Evolutionary conservation across 2,888 invertebrate genomes (phyloP), one percentile per base, ranked within the genome.

Genomic region (Epirrita christyi): DNA sequence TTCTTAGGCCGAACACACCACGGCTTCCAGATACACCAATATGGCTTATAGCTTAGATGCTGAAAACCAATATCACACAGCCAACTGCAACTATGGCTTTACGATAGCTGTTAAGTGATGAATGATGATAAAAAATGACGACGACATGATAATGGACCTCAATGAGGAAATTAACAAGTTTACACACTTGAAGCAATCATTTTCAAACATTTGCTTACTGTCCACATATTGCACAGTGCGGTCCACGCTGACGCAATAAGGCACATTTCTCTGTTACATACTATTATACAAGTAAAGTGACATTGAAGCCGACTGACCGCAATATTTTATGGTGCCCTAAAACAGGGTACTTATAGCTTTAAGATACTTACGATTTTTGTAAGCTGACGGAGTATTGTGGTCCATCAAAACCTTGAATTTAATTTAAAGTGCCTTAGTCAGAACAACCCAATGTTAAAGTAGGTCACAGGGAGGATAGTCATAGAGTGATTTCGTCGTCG

Each of bases 271-370:
- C 79, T 67, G 72, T 82, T 85, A 83, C 78, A 67, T 72, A 71
- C 73, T 73, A 74, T 81, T 82, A 83, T 78, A 78, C 78, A 80
- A 76, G n/a, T n/a, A n/a, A n/a, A n/a, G 73, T 75, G 85, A 83
- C 86, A 83, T 85, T 85, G 85, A 84, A 75, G 81, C 84, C 81
- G 73, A 84, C 70, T 86, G 83, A 85, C 85, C 83, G 81, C 73
- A 70, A 76, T 83, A n/a, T n/a, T 57, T 59, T 64, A 42, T 58
- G 42, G 41, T 55, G 58, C 45, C 59, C 56, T 61, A 47, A 7
- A 44, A 52, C 48, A 7, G 34, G n/a, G 11, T 11, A 38, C n/a
- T n/a, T n/a, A n/a, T 13, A 29, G 29, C 41, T 32, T 32, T n/a
- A 21, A 21, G 2, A 21, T 21, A 21, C 21, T 3, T 21, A 21